phyloP scores from a whole-genome alignment of 2,797 vertebrate species.

The Gallinago nigripennis region DNA sequence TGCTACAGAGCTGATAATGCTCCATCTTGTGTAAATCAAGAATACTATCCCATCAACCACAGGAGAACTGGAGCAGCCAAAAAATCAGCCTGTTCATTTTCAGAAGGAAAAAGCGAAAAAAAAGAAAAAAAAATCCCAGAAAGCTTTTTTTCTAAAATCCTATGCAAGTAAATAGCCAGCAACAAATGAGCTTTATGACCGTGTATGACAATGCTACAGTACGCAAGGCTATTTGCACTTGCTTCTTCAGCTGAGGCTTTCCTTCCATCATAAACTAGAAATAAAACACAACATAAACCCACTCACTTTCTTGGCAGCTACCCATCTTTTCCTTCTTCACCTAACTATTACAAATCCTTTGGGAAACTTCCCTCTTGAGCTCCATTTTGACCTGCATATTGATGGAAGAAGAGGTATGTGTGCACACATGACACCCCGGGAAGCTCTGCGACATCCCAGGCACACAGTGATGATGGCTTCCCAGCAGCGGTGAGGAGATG shows the following conservation, averaged over 20 bases:
- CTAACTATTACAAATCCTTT: not conserved
- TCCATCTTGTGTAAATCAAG: not conserved
- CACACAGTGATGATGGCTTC: not conserved
- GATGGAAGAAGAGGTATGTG: not conserved
- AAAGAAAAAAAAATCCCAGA: not conserved
- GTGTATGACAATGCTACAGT: not conserved
- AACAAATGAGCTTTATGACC: not conserved
- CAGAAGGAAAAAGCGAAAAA: not conserved
- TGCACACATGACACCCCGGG: not conserved
- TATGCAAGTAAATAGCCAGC: not conserved
- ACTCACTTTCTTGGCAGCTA: not conserved
- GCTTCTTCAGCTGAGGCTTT: conserved; percentile 10
- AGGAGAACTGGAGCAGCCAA: not conserved
- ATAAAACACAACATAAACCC: not conserved
- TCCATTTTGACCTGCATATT: not conserved
- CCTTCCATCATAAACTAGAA: not conserved
- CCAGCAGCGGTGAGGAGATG: fast-evolving
- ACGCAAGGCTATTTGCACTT: not conserved
- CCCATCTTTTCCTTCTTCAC: not conserved
- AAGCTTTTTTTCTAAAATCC: not conserved
- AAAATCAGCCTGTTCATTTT: not conserved
- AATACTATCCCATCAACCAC: not conserved
- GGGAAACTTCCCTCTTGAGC: not conserved
- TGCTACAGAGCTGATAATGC: not conserved
- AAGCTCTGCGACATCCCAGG: not conserved